Evolutionary conservation across 2,888 invertebrate genomes (phyloP).

Genomic region (Pyrochroa serraticornis): DNA sequence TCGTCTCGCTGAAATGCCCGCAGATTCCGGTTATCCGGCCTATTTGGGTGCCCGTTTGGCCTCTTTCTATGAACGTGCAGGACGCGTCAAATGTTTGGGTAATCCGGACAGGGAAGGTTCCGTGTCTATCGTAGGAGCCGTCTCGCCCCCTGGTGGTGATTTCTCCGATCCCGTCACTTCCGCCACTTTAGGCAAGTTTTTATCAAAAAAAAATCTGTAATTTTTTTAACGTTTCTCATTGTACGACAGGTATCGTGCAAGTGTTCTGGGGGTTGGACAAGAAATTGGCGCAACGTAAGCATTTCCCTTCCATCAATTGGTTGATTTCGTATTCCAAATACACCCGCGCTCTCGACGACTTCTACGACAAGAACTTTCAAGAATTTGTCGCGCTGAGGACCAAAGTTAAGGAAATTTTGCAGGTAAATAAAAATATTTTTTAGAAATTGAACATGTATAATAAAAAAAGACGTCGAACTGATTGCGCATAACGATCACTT

Average conservation of each 20-base stretch:
- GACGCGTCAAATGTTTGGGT: constrained; percentile 94
- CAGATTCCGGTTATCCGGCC: constrained; percentile 98
- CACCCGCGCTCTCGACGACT: constrained; percentile 97
- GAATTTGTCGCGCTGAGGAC: constrained; percentile 98
- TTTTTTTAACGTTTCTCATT: constrained; percentile 5
- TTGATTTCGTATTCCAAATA: constrained; percentile 97
- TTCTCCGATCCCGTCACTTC: constrained; percentile 99
- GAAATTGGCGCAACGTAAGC: constrained; percentile 98
- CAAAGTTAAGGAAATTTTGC: constrained; percentile 74
- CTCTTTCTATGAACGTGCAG: constrained; percentile 99
- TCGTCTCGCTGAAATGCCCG: constrained; percentile 99
- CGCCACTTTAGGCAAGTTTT: constrained; percentile 74
- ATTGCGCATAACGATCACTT: no score
- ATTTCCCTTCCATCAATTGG: constrained; percentile 99
- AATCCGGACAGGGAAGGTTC: constrained; percentile 98
- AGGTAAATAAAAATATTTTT: constrained; percentile 38
- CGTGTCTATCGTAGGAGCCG: constrained; percentile 99
- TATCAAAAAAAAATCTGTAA: no score
- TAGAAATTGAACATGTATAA: no score
- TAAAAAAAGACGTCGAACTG: no score
- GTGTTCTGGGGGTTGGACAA: constrained; percentile 99
- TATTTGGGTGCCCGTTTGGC: constrained; percentile 98
- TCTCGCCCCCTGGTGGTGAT: constrained; percentile 99
- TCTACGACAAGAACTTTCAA: constrained; percentile 97
- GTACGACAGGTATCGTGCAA: constrained; percentile 83